phyloP scores from a whole-genome alignment of 2,888 invertebrate genomes.

The Hirtodrosophila confusa region DNA sequence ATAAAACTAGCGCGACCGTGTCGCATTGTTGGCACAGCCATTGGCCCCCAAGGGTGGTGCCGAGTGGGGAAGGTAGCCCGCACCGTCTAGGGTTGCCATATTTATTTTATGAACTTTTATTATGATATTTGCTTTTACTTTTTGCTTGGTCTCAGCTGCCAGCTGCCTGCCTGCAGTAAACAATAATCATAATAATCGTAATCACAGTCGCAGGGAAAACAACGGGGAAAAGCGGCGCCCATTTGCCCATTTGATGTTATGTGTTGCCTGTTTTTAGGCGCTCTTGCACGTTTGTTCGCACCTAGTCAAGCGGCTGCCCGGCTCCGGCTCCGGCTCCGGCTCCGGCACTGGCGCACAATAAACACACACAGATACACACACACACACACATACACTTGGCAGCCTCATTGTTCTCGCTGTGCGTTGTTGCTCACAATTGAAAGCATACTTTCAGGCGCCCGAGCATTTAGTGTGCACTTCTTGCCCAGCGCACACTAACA shows the following conservation, averaged over 20 bases:
- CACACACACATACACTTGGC: constrained; percentile 17
- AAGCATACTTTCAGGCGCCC: constrained; percentile 72
- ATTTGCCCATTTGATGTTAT: constrained; percentile 37
- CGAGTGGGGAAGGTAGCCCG: background rate
- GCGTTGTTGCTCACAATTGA: constrained; percentile 76
- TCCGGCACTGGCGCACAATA: constrained; percentile 18
- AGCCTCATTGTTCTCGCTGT: constrained; percentile 50
- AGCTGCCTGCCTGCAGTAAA: constrained; percentile 47
- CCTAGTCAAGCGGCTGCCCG: constrained; percentile 56
- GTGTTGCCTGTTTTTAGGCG: constrained; percentile 56
- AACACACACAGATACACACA: constrained; percentile 31
- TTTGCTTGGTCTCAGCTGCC: constrained; percentile 13
- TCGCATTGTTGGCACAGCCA: constrained; percentile 63
- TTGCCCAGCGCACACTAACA: constrained; percentile 36
- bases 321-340: too few relatives aligned
- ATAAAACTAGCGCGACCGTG: constrained; percentile 71
- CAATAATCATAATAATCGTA: constrained; percentile 79
- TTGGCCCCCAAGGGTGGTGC: constrained; percentile 12
- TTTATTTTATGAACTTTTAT: constrained; percentile 76
- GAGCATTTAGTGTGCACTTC: constrained; percentile 72
- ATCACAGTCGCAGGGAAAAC: constrained; percentile 53
- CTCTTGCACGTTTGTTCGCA: constrained; percentile 69
- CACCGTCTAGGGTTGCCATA: constrained; percentile 43
- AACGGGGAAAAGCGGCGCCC: constrained; percentile 7
- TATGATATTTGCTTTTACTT: constrained; percentile 60